A percentile compares a stretch with the other conserved stretches of the same genome.
phyloP scores from a whole-genome alignment of 2,113 vertebrate species.

The Coptodon rendalli region DNA sequence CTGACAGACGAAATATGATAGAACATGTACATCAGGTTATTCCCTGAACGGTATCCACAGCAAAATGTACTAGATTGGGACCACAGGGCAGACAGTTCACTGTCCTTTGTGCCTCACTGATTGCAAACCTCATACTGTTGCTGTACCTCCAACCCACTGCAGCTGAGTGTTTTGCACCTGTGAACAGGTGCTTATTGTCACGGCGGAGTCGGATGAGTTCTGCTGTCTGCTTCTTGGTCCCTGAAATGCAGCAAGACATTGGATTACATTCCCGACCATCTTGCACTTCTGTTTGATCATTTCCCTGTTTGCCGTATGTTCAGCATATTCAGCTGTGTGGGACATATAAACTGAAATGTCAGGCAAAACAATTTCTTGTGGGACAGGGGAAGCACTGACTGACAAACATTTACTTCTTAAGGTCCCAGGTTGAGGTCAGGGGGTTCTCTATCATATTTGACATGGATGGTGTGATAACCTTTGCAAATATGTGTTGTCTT shows the following conservation, averaged over 20 bases:
- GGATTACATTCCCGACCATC: too few species aligned
- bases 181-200: neutral
- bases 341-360: neutral
- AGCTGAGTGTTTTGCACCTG: neutral
- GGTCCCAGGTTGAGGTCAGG: neutral
- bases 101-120: neutral
- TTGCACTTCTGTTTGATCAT: too few species aligned
- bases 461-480: neutral
- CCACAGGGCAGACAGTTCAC: neutral
- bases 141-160: neutral
- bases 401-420: neutral
- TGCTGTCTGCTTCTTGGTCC: too few species aligned
- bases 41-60: neutral
- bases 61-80: neutral
- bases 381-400: neutral
- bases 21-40: neutral
- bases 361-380: neutral
- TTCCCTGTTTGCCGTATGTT: neutral
- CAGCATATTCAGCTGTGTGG: neutral
- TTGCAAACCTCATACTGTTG: neutral
- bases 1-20: neutral
- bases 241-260: too few species aligned
- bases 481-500: neutral
- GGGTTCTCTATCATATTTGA: neutral
- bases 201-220: neutral